Evolutionary conservation across 92 coral and sea anemone genomes (phyloP).

Genomic region (Nematostella vectensis): DNA sequence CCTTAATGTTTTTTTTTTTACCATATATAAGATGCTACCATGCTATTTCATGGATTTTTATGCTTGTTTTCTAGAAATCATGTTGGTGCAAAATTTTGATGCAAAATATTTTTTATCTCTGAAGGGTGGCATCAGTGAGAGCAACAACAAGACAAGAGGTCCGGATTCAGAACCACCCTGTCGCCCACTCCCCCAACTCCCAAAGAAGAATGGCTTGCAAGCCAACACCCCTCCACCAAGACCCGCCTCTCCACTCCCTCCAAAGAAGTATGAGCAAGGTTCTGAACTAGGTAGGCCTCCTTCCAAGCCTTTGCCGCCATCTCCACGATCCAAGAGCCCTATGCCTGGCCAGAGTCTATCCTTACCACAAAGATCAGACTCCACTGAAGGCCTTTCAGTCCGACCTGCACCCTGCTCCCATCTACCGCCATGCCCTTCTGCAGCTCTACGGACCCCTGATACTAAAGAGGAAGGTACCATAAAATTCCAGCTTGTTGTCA

Average conservation of each 20-base stretch:
- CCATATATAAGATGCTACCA: too few relatives aligned
- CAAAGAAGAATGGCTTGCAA: neutral
- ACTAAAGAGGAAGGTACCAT: conserved; percentile 35
- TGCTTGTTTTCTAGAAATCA: too few relatives aligned
- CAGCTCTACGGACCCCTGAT: conserved; percentile 5
- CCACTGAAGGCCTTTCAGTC: neutral
- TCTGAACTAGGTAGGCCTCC: conserved; percentile 59
- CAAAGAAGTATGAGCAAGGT: neutral
- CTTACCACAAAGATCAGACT: conserved; percentile 8
- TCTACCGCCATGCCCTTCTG: conserved; percentile 12
- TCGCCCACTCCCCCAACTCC: conserved; percentile 25
- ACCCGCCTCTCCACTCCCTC: conserved; percentile 6
- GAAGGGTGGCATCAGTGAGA: too few relatives aligned
- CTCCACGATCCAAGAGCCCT: conserved; percentile 50
- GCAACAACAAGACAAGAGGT: too few relatives aligned
- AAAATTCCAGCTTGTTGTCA: conserved; percentile 61
- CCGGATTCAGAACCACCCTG: conserved; percentile 25
- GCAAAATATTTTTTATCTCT: too few relatives aligned
- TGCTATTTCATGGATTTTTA: too few relatives aligned
- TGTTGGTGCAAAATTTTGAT: too few relatives aligned
- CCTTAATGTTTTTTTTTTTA: too few relatives aligned
- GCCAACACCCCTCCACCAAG: conserved; percentile 8
- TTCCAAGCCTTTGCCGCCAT: conserved; percentile 71
- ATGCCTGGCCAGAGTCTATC: conserved; percentile 2
- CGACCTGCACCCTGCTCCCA: too few relatives aligned